Percentiles rank a stretch among this genome's conserved stretches.
phyloP scores from a whole-genome alignment of 2,888 invertebrate genomes.

The Hemithea aestivaria region DNA sequence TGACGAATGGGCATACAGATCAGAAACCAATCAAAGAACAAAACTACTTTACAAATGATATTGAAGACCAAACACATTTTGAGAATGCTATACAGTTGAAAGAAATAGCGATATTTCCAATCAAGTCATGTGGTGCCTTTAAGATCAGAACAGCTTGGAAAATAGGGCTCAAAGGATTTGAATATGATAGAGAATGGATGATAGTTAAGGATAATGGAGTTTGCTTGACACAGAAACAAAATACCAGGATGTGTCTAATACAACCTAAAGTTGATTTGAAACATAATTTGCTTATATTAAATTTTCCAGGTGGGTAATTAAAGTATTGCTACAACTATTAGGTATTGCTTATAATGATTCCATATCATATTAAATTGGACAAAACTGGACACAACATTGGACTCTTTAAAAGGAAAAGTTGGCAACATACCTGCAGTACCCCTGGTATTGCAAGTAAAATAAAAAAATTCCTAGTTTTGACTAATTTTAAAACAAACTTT shows the following conservation, averaged over 20 bases:
- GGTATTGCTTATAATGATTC: too few species aligned
- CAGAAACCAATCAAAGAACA: conserved; percentile 32
- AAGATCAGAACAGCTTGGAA: conserved; percentile 84
- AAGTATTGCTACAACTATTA: conserved; percentile 1
- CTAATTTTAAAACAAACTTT: conserved; percentile 17
- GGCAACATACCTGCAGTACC: too few species aligned
- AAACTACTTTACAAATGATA: conserved; percentile 27
- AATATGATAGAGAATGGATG: conserved; percentile 97
- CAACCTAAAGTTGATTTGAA: conserved; percentile 84
- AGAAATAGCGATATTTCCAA: conserved; percentile 84
- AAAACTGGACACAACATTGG: too few species aligned
- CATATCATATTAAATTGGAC: too few species aligned
- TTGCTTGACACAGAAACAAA: conserved; percentile 93
- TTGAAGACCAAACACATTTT: conserved; percentile 18
- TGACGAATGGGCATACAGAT: conserved; percentile 30
- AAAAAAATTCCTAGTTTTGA: not conserved
- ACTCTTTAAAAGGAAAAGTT: too few species aligned
- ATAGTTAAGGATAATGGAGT: conserved; percentile 89
- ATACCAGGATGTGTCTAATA: conserved; percentile 87
- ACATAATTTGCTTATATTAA: conserved; percentile 72
- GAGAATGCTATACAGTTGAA: conserved; percentile 42
- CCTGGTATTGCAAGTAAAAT: too few species aligned
- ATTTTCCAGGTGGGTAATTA: conserved; percentile 77
- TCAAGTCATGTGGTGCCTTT: conserved; percentile 94
- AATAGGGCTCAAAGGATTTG: conserved; percentile 86